Conservation (phyloP, 2,113 vertebrate genomes). For the Montifringilla adamsi region DNA sequence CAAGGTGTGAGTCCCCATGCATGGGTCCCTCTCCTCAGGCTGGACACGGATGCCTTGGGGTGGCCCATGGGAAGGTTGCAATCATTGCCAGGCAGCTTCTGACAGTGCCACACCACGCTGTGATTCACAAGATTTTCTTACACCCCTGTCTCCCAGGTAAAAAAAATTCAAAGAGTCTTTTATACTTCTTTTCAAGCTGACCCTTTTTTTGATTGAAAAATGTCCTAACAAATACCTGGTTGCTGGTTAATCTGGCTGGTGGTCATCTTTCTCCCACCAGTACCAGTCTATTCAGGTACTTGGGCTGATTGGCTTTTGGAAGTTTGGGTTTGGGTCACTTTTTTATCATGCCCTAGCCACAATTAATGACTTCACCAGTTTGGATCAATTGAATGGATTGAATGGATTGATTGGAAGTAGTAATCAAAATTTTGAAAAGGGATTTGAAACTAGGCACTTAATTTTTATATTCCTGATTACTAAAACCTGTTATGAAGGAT, state of each 20-base stretch:
- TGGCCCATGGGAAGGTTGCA: rapidly evolving
- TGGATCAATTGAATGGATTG: not conserved
- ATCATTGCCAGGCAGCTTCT: rapidly evolving
- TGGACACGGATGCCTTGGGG: rapidly evolving
- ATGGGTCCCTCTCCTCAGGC: not conserved
- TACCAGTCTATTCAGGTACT: not conserved
- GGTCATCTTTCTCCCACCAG: not conserved
- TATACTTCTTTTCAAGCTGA: not conserved
- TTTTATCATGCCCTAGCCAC: not conserved
- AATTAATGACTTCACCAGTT: not conserved
- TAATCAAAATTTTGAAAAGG: not conserved
- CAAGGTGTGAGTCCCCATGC: rapidly evolving
- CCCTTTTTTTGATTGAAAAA: not conserved
- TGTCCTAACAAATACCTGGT: not conserved
- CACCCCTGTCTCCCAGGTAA: not conserved
- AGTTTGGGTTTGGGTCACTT: not conserved
- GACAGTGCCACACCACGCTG: not conserved
- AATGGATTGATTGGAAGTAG: not conserved
- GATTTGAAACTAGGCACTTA: not conserved
- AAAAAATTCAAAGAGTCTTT: not conserved
- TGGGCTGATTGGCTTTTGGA: not conserved
- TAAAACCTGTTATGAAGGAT: not conserved
- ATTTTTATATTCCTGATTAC: not conserved
- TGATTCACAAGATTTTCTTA: not conserved
- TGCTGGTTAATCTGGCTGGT: not conserved